Evolutionary conservation across 2,888 invertebrate genomes (phyloP).

Genomic region (Luffia ferchaultella): DNA sequence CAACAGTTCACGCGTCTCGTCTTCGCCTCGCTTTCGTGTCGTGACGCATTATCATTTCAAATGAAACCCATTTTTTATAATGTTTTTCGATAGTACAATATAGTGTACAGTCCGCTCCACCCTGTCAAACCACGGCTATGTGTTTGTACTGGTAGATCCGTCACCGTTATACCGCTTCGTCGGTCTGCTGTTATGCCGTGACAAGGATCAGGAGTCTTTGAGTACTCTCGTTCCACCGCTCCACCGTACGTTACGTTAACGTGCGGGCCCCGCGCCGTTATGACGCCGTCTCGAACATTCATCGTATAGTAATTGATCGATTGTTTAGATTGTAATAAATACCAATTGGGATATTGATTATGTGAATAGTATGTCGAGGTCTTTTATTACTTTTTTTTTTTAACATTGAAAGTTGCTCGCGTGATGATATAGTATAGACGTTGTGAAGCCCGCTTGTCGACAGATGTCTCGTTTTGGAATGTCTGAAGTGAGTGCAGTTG

Average conservation of each 20-base stretch:
- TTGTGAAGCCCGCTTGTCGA: neutral
- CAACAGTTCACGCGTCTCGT: no score
- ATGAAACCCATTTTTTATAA: neutral
- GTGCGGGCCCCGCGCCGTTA: neutral
- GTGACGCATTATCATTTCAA: no score
- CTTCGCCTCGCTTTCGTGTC: no score
- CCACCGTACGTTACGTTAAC: neutral
- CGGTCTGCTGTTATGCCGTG: no score
- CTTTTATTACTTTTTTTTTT: neutral
- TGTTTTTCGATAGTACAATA: no score
- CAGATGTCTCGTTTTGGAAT: neutral
- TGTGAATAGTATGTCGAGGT: neutral
- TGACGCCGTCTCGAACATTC: neutral
- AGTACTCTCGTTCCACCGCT: neutral
- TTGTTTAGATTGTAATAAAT: neutral
- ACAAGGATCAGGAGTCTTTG: no score
- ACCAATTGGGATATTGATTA: neutral
- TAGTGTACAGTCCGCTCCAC: no score
- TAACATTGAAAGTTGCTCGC: neutral
- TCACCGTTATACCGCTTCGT: no score
- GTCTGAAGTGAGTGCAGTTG: neutral
- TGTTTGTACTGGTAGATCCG: no score
- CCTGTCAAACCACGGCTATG: no score
- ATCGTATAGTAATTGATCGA: neutral
- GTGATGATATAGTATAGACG: neutral